Conservation (phyloP, 2,113 vertebrate species). For the Ctenodactylus gundi region DNA sequence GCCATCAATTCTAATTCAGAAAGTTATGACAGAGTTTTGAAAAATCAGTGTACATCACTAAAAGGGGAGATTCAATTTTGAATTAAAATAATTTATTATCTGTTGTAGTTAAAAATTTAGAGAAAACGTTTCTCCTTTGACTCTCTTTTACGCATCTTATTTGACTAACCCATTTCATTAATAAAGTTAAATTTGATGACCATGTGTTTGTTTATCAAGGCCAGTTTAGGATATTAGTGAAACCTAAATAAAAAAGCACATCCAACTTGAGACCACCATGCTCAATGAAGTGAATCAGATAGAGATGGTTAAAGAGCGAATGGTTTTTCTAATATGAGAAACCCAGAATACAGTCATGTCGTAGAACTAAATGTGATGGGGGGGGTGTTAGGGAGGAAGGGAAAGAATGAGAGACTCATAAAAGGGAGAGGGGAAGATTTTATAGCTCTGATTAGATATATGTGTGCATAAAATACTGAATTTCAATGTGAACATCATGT, state of each 20-base stretch:
- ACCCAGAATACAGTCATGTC: too few relatives aligned
- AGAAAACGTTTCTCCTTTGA: not conserved
- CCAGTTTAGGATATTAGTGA: constrained; percentile 27
- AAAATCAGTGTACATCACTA: constrained; percentile 35
- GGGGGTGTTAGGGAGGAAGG: too few relatives aligned
- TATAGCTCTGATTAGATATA: too few relatives aligned
- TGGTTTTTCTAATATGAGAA: too few relatives aligned
- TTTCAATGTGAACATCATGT: too few relatives aligned
- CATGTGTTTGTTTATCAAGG: constrained; percentile 8
- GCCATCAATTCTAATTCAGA: constrained; percentile 16
- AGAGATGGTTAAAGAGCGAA: too few relatives aligned
- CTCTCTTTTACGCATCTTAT: not conserved
- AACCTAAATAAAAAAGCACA: constrained; percentile 41
- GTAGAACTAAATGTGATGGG: too few relatives aligned
- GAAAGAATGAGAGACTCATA: too few relatives aligned
- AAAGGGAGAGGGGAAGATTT: too few relatives aligned
- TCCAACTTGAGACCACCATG: too few relatives aligned
- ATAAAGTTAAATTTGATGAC: constrained; percentile 45
- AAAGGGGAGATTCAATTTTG: not conserved
- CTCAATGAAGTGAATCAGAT: too few relatives aligned
- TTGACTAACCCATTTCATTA: not conserved
- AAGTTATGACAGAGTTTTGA: constrained; percentile 49
- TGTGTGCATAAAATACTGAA: too few relatives aligned
- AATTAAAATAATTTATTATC: not conserved
- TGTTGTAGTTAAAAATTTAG: constrained; percentile 18